Percentiles rank a stretch among this genome's conserved stretches.
Conservation (phyloP, 2,888 invertebrate genomes). For the Lycia hirtaria region DNA sequence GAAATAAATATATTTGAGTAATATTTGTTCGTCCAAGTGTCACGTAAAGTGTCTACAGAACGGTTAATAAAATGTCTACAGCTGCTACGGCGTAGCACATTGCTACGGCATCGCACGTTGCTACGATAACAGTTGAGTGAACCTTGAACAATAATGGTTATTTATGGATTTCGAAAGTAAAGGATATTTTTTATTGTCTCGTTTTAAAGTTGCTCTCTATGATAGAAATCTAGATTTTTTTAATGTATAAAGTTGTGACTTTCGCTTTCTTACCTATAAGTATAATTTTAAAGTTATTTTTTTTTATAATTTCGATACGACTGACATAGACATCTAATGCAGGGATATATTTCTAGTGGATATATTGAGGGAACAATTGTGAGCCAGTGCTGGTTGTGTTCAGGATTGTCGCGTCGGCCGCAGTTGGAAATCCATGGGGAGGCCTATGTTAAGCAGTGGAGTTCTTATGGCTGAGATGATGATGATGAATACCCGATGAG, state of each 20-base stretch:
- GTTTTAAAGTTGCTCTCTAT: neutral
- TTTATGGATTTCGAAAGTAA: constrained; percentile 21
- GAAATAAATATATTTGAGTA: constrained; percentile 38
- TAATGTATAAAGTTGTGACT: neutral
- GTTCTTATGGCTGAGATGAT: too few species aligned
- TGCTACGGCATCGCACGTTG: constrained; percentile 54
- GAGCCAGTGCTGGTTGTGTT: too few species aligned
- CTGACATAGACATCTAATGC: too few species aligned
- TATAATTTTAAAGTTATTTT: too few species aligned
- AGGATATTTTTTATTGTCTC: neutral
- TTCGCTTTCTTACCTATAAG: neutral
- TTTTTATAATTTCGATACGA: too few species aligned
- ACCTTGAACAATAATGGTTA: constrained; percentile 40
- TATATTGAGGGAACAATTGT: too few species aligned
- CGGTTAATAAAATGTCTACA: constrained; percentile 61
- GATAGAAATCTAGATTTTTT: neutral
- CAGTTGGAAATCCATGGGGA: too few species aligned
- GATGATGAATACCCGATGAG: too few species aligned
- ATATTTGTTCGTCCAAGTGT: constrained; percentile 48
- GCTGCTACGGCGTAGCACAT: constrained; percentile 52
- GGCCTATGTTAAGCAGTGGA: too few species aligned
- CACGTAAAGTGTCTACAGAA: constrained; percentile 53
- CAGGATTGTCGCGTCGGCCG: too few species aligned
- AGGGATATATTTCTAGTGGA: too few species aligned
- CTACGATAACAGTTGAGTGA: constrained; percentile 55